phyloP scores from a whole-genome alignment of 2,888 invertebrate genomes.

The Syrphus vitripennis region DNA sequence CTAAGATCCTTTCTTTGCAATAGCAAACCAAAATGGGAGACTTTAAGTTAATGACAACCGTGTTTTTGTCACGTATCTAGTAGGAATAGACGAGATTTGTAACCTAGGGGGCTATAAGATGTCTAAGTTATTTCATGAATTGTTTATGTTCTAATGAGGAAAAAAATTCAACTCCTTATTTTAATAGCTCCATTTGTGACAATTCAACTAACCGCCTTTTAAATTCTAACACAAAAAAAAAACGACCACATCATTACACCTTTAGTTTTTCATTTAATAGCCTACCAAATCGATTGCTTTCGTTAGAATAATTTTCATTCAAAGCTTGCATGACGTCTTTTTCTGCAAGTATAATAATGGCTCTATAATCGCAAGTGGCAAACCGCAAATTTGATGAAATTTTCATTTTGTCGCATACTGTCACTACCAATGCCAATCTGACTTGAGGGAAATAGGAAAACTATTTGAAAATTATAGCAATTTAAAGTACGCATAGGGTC shows the following conservation, averaged over 20 bases:
- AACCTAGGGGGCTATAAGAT: background rate
- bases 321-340: conserved; percentile 25
- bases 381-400: conserved; percentile 72
- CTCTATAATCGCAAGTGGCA: conserved; percentile 72
- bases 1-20: too few species aligned
- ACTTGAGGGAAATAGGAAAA: conserved; percentile 12
- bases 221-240: background rate
- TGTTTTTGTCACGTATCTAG: too few species aligned
- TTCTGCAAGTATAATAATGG: conserved; percentile 21
- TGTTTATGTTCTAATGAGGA: background rate
- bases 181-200: background rate
- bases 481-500: too few species aligned
- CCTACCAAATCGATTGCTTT: conserved; percentile 17
- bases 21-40: too few species aligned
- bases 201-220: conserved; percentile 28
- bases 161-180: background rate
- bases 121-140: background rate
- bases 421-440: background rate
- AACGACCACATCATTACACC: conserved; percentile 15
- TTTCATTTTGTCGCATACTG: conserved; percentile 60
- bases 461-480: conserved; percentile 41
- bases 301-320: conserved; percentile 23
- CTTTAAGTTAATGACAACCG: too few species aligned
- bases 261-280: background rate
- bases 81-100: too few species aligned